phyloP scores from a whole-genome alignment of 2,113 vertebrate species.

The Prochilodus magdalenae region DNA sequence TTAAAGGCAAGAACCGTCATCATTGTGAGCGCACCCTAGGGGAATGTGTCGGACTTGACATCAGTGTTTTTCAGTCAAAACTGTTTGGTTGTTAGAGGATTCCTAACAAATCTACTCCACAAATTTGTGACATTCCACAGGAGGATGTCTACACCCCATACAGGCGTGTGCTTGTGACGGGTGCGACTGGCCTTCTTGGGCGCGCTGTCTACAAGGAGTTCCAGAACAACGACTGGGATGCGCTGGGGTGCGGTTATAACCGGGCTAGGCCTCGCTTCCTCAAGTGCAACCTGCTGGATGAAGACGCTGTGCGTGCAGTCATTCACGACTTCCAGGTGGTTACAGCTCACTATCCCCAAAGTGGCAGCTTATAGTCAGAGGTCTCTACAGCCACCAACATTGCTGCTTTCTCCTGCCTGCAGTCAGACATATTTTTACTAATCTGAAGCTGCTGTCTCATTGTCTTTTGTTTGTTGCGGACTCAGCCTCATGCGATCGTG shows the following conservation, averaged over 20 bases:
- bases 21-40: too few species aligned
- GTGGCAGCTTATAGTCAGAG: background rate
- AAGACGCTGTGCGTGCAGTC: constrained; percentile 81
- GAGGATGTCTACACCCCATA: constrained; percentile 80
- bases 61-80: too few species aligned
- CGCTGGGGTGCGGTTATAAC: constrained; percentile 85
- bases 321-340: constrained; percentile 88
- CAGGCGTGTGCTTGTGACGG: constrained; percentile 86
- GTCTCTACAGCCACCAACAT: background rate
- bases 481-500: constrained; percentile 89
- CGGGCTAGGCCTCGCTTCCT: constrained; percentile 88
- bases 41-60: too few species aligned
- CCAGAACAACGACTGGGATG: constrained; percentile 82
- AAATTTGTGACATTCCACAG: constrained; percentile 58
- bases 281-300: constrained; percentile 87
- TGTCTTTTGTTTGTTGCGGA: constrained; percentile 1
- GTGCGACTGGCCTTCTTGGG: constrained; percentile 92
- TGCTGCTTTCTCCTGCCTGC: background rate
- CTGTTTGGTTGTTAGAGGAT: background rate
- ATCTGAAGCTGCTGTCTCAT: background rate
- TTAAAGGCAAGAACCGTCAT: too few species aligned
- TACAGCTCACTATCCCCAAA: too few species aligned
- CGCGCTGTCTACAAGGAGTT: constrained; percentile 92
- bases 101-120: background rate
- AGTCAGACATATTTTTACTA: background rate